Evolutionary conservation across 2,113 vertebrate species (phyloP), one percentile per base, ranked within the genome.

Genomic region (Urocynchramus pylzowi): DNA sequence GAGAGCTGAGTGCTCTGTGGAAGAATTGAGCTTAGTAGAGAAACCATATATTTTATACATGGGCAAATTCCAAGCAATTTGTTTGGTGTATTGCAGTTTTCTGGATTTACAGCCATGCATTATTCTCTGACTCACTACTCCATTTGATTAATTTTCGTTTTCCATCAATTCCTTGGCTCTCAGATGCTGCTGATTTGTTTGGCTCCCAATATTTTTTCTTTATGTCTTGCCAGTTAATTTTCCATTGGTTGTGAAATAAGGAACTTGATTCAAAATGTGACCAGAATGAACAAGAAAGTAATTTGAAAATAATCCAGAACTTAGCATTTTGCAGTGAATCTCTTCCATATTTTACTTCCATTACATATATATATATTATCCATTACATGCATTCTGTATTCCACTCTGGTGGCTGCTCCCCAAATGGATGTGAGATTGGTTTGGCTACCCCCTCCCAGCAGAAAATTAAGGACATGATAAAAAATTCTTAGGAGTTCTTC

Each of bases 161-260:
- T 47, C 59, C 63, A 74, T 86, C 81, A 84, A 27, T 85, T 92
- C 80, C 63, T 92, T 92, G 91, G 76, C 94, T 90, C 27, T 22
- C 18, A 65, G 84, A 33, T 70, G 54, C 53, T 76, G 65, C 69
- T 52, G 53, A 35, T 76, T 57, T 87, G 14, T 68, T 44, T 21
- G 50, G 42, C 11, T 70, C 37, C 6, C 19, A 10, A 4, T 35
- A 53, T 18, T 79, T 91, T 44, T 64, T 69, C 60, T 65, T 67
- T 41, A 0, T 73, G 19, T 13, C 26, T 91, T 81, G 64, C 47
- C 84, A 84, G 52, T 76, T 64, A 39, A 47, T 77, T 91, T 91
- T 89, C 54, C 33, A 2, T 39, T 47, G 69, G 30, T 89, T 78
- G 67, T 81, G 65, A 77, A 87, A 82, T 41, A 42, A 81, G 42